These are phyloP conservation scores for Zosterops borbonicus DNA, from an alignment of 2,113 vertebrate genomes.

Conservation along the genomic window DNA sequence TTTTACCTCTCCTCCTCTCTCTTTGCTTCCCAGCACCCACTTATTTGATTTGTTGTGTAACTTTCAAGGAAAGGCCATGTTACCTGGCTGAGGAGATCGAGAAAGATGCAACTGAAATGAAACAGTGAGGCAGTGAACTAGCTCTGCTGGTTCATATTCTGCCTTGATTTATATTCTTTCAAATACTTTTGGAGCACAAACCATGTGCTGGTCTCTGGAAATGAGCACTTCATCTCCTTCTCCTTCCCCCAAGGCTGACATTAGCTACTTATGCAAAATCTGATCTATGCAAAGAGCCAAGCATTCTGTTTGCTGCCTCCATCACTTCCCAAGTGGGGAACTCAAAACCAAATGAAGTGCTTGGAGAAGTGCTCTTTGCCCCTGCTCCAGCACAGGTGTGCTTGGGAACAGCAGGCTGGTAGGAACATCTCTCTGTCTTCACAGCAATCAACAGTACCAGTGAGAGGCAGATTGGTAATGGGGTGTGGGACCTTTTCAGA, in stretches of 20 bases:
- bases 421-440: not conserved
- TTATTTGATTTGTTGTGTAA: slow-evolving; percentile 62
- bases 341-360: not conserved
- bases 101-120: slow-evolving; percentile 34
- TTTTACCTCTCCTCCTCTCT: slow-evolving; percentile 28
- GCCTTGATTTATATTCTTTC: slow-evolving; percentile 67
- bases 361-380: not conserved
- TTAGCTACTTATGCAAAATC: slow-evolving; percentile 23
- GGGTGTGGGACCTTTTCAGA: not conserved
- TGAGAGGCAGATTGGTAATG: not conserved
- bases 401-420: not conserved
- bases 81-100: slow-evolving; percentile 60
- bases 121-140: slow-evolving; percentile 51
- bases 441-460: not conserved
- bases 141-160: slow-evolving; percentile 21
- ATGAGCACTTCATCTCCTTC: slow-evolving; percentile 43
- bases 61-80: slow-evolving; percentile 63
- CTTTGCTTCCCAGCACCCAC: slow-evolving; percentile 1
- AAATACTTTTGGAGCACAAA: slow-evolving; percentile 43
- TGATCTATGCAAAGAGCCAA: slow-evolving; percentile 58
- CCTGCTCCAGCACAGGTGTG: not conserved
- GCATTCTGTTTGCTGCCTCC: not conserved
- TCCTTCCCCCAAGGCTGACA: not conserved
- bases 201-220: slow-evolving; percentile 22
- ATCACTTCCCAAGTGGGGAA: not conserved